These are phyloP conservation scores for Barnardius zonarius DNA, from an alignment of 2,113 vertebrate genomes.

Conservation along the genomic window DNA sequence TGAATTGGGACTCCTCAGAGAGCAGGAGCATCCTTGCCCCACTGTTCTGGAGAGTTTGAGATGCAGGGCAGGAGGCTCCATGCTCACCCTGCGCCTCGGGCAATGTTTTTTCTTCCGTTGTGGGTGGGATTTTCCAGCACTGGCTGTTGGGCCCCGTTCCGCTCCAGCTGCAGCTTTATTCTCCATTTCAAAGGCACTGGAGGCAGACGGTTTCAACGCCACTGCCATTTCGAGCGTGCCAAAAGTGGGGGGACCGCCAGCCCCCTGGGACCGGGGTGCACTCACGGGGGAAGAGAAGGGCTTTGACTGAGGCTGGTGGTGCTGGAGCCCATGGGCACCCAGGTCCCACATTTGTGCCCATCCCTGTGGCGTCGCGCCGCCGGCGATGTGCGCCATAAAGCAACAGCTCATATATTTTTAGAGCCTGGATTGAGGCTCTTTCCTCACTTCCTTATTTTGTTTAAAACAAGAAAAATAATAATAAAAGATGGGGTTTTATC, in stretches of 20 bases:
- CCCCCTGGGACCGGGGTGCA: neutral
- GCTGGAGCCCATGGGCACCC: neutral
- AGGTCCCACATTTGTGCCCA: neutral
- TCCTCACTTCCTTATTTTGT: neutral
- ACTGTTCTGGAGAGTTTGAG: neutral
- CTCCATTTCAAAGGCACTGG: constrained; percentile 65
- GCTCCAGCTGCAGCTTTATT: constrained; percentile 69
- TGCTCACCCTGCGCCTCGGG: constrained; percentile 18
- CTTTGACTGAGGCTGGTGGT: neutral
- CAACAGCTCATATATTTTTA: neutral
- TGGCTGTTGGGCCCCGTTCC: constrained; percentile 64
- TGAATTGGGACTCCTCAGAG: neutral
- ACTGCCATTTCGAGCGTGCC: constrained; percentile 53
- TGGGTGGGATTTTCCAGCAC: constrained; percentile 68
- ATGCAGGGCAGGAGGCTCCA: constrained; percentile 11
- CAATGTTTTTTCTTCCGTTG: constrained; percentile 53
- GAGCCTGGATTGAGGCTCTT: neutral
- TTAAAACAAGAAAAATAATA: neutral
- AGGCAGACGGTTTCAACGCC: constrained; percentile 60
- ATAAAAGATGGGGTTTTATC: neutral
- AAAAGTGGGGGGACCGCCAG: neutral
- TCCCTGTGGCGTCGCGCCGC: rapidly evolving
- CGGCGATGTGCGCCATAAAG: neutral
- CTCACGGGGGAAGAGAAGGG: neutral
- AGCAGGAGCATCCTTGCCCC: neutral